phyloP scores from a whole-genome alignment of 2,797 vertebrate species.

The Enteromius viviparus region DNA sequence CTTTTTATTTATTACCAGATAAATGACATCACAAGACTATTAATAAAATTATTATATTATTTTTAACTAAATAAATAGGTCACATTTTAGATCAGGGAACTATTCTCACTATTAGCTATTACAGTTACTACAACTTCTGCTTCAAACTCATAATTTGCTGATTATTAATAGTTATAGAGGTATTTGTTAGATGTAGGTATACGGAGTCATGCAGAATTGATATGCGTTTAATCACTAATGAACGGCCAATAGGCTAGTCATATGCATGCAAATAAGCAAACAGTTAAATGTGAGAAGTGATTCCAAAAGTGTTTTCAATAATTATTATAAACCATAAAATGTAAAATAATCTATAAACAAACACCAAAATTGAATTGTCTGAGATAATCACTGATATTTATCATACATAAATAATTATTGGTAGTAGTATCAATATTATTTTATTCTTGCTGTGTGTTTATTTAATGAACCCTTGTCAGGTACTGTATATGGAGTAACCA shows the following conservation, averaged over 20 bases:
- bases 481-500: not conserved
- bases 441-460: not conserved
- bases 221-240: not conserved
- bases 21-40: not conserved
- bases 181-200: not conserved
- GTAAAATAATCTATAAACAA: not conserved
- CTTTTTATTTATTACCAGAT: not conserved
- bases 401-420: not conserved
- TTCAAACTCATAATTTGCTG: not conserved
- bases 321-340: not conserved
- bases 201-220: not conserved
- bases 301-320: not conserved
- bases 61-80: not conserved
- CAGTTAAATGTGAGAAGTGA: not conserved
- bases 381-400: not conserved
- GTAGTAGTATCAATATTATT: not conserved
- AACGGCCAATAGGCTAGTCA: not conserved
- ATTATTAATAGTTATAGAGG: not conserved
- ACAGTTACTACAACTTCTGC: too few relatives aligned
- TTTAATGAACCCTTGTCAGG: not conserved
- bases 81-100: not conserved
- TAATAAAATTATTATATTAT: not conserved
- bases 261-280: not conserved
- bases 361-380: not conserved
- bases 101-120: not conserved